phyloP scores from a whole-genome alignment of 2,113 vertebrate genomes.

The Galbula dea region DNA sequence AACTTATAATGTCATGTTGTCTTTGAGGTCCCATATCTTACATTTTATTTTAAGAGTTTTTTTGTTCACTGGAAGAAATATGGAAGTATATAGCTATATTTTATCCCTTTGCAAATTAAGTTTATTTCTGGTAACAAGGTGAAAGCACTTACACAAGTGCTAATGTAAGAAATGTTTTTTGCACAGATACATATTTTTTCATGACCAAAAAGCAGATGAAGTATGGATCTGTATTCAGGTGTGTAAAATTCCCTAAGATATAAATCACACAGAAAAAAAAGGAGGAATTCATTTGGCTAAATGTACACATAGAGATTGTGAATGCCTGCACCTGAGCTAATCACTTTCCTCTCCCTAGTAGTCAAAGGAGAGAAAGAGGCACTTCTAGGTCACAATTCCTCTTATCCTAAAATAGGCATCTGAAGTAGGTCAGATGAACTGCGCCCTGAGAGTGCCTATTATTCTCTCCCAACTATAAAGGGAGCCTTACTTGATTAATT shows the following conservation, averaged over 20 bases:
- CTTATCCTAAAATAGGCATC: slow-evolving; percentile 52
- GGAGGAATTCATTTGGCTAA: slow-evolving; percentile 2
- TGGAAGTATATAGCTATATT: not conserved
- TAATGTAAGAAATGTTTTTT: not conserved
- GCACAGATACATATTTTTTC: not conserved
- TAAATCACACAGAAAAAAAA: not conserved
- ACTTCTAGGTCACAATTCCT: slow-evolving; percentile 58
- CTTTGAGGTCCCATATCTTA: not conserved
- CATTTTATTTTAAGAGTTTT: not conserved
- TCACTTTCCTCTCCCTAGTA: slow-evolving; percentile 10
- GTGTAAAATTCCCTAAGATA: slow-evolving; percentile 5
- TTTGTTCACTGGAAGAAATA: not conserved
- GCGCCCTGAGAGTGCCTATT: slow-evolving; percentile 32
- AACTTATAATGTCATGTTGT: not conserved
- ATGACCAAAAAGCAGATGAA: not conserved
- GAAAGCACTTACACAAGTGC: not conserved
- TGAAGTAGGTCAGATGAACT: slow-evolving; percentile 62
- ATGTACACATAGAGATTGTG: not conserved
- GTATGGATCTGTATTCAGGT: not conserved
- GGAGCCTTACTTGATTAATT: slow-evolving; percentile 41
- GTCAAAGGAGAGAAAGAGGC: slow-evolving; percentile 35
- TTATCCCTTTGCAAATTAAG: not conserved
- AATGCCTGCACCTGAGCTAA: slow-evolving; percentile 16
- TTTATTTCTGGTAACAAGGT: not conserved
- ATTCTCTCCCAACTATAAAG: slow-evolving; percentile 30